Base-by-base conservation (phyloP, 2,797 vertebrate species). In the Acridotheres tristis region DNA sequence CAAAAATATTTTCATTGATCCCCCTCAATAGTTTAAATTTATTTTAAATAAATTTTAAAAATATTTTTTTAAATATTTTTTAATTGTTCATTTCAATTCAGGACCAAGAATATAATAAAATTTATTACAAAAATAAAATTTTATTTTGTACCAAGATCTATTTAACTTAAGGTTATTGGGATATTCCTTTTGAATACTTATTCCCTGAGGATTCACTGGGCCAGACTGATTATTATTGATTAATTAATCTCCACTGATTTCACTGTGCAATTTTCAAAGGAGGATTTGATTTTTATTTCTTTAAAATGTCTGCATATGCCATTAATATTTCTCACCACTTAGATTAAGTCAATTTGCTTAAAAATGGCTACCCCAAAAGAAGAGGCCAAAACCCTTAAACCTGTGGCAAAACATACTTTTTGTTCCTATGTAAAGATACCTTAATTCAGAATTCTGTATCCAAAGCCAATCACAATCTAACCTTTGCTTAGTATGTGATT, bases 221-320 rank as follows among this genome's bases (percentile, higher is more conserved):
- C 7, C 47, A 89, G 68, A 89, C 47, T 85, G 69, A 89, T 80
- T 85, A 18, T 13, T 85, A 34, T 50, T 74, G 75, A 87, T 89
- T 74, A 78, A 87, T 89, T 90, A 92, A 74, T 92, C 77, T 89
- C 81, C 40, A 79, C 27, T 76, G 84, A 90, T 68, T 85, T 93
- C 27, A 53, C 18, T 11, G 16, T 32, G 11, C 25, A 71, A 61
- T 65, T 90, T 90, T 40, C 20, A 82, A 67, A 68, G n/a, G 27
- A 88, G 4, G 54, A 79, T 59, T 71, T 75, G 7, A 45, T 50
- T 74, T 88, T 89, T 87, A 27, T 42, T 81, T 84, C 47, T 59
- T 73, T 89, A 25, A 87, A 85, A 71, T 67, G 2, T 23, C 5
- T 0, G 25, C 30, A 50, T 40, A 73, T 66, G 25, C 23, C 59